Conservation (phyloP, 2,888 invertebrate species). For the Aproaerema taeniolella region DNA sequence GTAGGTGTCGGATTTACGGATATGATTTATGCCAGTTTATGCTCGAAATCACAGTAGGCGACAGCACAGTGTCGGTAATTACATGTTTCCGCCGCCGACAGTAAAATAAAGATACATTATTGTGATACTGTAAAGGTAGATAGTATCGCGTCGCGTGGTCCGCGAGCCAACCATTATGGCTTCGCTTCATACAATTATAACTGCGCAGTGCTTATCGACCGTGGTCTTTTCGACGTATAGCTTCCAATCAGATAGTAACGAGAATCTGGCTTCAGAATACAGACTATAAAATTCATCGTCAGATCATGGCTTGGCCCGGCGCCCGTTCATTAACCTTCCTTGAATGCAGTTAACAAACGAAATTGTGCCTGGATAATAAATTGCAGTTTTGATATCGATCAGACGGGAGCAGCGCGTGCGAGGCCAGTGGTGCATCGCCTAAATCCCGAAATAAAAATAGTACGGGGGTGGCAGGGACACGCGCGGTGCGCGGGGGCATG, state of each 20-base stretch:
- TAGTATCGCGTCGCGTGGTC: constrained; percentile 40
- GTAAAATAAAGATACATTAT: constrained; percentile 45
- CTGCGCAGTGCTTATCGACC: constrained; percentile 45
- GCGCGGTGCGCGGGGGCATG: constrained; percentile 46
- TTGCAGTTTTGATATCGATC: constrained; percentile 37
- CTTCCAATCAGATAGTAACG: neutral
- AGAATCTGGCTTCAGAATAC: too few species aligned
- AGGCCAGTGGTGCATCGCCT: constrained; percentile 49
- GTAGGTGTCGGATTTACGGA: too few species aligned
- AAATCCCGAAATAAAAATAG: constrained; percentile 66
- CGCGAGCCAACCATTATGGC: constrained; percentile 52
- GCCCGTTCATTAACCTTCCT: constrained; percentile 4
- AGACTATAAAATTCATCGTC: too few species aligned
- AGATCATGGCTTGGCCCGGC: neutral
- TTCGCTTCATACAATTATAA: constrained; percentile 54
- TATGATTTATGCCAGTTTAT: too few species aligned
- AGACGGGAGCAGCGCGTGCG: constrained; percentile 43
- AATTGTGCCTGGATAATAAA: constrained; percentile 17
- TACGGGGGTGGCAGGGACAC: constrained; percentile 31
- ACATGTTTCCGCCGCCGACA: constrained; percentile 46
- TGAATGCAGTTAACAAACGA: neutral
- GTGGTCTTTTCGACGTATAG: constrained; percentile 9
- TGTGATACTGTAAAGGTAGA: constrained; percentile 35
- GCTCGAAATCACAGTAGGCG: constrained; percentile 37
- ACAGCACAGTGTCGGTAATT: constrained; percentile 36